These are phyloP conservation scores for Embidobia sp. DNA, from an alignment of 2,888 invertebrate species.

Conservation along the genomic window DNA sequence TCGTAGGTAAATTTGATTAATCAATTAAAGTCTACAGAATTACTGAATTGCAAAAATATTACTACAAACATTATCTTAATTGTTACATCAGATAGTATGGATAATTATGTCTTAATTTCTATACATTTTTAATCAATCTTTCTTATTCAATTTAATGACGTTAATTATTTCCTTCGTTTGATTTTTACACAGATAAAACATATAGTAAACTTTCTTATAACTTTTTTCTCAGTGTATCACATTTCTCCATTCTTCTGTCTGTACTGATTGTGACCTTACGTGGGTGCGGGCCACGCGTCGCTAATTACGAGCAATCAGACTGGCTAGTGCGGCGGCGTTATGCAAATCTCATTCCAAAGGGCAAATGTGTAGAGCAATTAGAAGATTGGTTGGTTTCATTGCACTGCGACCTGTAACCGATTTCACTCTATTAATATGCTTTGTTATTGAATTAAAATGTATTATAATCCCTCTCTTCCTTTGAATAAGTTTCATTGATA, in stretches of 20 bases:
- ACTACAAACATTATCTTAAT: no score
- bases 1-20: no score
- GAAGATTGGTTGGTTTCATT: slow-evolving; percentile 72
- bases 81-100: no score
- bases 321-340: slow-evolving; percentile 70
- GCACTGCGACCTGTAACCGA: slow-evolving; percentile 63
- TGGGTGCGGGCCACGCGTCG: slow-evolving; percentile 79
- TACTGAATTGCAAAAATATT: no score
- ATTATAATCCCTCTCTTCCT: neutral
- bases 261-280: slow-evolving; percentile 72
- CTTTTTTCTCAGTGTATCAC: slow-evolving; percentile 12
- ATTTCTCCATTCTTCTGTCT: slow-evolving; percentile 42
- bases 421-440: slow-evolving; percentile 22
- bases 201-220: neutral
- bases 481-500: no score
- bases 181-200: no score
- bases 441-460: slow-evolving; percentile 27
- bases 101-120: no score
- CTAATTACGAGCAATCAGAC: slow-evolving; percentile 80
- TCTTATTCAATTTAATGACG: neutral
- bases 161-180: no score
- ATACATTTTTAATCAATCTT: neutral
- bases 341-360: slow-evolving; percentile 76
- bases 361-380: slow-evolving; percentile 75
- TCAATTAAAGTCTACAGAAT: no score